phyloP scores from a whole-genome alignment of 1,140 invertebrate species.

The Carposina sasakii region DNA sequence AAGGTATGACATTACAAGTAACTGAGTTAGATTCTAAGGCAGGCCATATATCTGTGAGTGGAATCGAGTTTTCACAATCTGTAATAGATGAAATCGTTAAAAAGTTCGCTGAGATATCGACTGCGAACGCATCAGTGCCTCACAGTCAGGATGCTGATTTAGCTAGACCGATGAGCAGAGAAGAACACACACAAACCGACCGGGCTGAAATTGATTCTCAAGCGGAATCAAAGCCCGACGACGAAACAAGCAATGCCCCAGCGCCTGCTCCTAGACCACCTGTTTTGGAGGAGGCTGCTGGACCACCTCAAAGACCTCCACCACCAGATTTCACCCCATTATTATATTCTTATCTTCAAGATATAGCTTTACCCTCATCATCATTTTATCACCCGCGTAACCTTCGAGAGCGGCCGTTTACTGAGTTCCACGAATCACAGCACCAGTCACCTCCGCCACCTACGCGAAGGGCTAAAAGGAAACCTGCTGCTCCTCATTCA shows the following conservation, averaged over 20 bases:
- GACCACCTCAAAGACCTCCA: slow-evolving; percentile 72
- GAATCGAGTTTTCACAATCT: slow-evolving; percentile 77
- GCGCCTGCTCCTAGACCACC: slow-evolving; percentile 42
- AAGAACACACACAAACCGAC: slow-evolving; percentile 67
- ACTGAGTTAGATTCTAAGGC: slow-evolving; percentile 78
- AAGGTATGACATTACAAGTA: slow-evolving; percentile 79
- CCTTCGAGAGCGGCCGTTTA: slow-evolving; percentile 49
- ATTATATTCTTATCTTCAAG: slow-evolving; percentile 73
- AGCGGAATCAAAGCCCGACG: slow-evolving; percentile 10
- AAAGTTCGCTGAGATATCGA: slow-evolving; percentile 66
- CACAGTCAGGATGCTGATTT: slow-evolving; percentile 22
- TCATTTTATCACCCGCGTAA: slow-evolving; percentile 62
- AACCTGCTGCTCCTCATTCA: slow-evolving; percentile 43
- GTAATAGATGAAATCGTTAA: slow-evolving; percentile 77
- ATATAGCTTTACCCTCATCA: slow-evolving; percentile 49
- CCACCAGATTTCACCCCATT: slow-evolving; percentile 69
- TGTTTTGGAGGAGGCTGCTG: slow-evolving; percentile 34
- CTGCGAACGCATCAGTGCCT: slow-evolving; percentile 22
- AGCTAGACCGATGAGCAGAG: slow-evolving; percentile 47
- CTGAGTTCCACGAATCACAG: slow-evolving; percentile 47
- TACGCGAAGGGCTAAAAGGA: slow-evolving; percentile 51
- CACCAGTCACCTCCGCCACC: slow-evolving; percentile 47
- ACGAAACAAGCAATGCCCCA: slow-evolving; percentile 14
- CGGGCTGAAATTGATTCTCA: slow-evolving; percentile 2
- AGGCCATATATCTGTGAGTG: slow-evolving; percentile 76